Conservation (phyloP, 2,888 invertebrate species). For the Lampropteryx suffumata region DNA sequence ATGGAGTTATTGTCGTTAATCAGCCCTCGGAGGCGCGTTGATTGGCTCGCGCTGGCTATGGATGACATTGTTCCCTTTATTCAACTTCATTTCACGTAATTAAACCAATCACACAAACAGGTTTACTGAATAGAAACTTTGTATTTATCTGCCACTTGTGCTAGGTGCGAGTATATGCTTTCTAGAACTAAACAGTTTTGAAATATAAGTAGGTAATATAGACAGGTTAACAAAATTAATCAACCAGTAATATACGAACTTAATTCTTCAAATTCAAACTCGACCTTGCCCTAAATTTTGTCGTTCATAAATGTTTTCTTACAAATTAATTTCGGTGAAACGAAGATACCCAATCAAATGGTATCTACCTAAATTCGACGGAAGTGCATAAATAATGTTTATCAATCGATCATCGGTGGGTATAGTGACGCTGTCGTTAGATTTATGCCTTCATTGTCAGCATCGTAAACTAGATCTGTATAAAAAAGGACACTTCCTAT, state of each 20-base stretch:
- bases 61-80: conserved; percentile 62
- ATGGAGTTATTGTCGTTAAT: conserved; percentile 79
- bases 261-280: background rate
- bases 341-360: conserved; percentile 56
- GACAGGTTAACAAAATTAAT: too few species aligned
- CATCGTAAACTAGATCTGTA: conserved; percentile 82
- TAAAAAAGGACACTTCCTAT: conserved; percentile 83
- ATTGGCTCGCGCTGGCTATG: conserved; percentile 53
- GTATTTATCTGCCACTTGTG: conserved; percentile 7
- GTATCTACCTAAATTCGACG: conserved; percentile 48
- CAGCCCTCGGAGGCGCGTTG: conserved; percentile 69
- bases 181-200: too few species aligned
- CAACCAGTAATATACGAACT: too few species aligned
- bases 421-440: conserved; percentile 74
- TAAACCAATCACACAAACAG: conserved; percentile 50
- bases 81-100: conserved; percentile 58
- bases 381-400: conserved; percentile 82
- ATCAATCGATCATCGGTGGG: conserved; percentile 80
- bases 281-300: conserved; percentile 1
- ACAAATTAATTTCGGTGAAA: conserved; percentile 61
- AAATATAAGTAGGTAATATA: too few species aligned
- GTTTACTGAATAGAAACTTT: conserved; percentile 39
- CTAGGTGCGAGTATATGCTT: too few species aligned
- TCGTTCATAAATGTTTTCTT: conserved; percentile 43
- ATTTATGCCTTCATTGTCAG: conserved; percentile 82